These are phyloP conservation scores for Cebus imitator DNA, from an alignment of 2,113 vertebrate species.

Conservation along the genomic window DNA sequence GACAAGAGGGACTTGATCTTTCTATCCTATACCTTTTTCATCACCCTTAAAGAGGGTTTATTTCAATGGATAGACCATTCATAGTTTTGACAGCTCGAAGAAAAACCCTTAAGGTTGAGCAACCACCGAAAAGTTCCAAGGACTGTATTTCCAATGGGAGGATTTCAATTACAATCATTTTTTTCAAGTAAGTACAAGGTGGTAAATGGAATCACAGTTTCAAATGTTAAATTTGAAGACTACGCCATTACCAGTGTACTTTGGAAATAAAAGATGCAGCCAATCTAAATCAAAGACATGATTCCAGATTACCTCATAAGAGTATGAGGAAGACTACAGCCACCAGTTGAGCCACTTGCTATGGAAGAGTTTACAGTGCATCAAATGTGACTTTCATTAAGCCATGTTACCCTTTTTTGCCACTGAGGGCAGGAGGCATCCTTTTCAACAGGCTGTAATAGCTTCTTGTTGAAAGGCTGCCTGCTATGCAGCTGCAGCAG, in stretches of 20 bases:
- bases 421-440: not conserved
- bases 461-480: not conserved
- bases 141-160: not conserved
- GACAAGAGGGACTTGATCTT: not conserved
- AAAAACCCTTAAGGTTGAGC: not conserved
- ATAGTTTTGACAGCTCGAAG: not conserved
- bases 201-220: not conserved
- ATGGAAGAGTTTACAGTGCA: not conserved
- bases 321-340: not conserved
- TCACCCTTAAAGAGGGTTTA: not conserved
- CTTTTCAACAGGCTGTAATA: not conserved
- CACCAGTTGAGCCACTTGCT: not conserved
- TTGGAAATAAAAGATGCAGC: not conserved
- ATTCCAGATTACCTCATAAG: not conserved
- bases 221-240: conserved; percentile 3
- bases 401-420: not conserved
- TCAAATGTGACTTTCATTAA: not conserved
- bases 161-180: not conserved
- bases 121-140: not conserved
- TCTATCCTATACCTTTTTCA: not conserved
- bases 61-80: not conserved
- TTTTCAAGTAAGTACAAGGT: not conserved
- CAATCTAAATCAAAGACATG: not conserved
- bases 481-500: not conserved
- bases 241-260: not conserved